Percentiles rank a stretch among this genome's conserved stretches.
These are phyloP conservation scores for Melanotaenia trifasciata DNA, from an alignment of 2,797 vertebrate species.

Conservation along the genomic window DNA sequence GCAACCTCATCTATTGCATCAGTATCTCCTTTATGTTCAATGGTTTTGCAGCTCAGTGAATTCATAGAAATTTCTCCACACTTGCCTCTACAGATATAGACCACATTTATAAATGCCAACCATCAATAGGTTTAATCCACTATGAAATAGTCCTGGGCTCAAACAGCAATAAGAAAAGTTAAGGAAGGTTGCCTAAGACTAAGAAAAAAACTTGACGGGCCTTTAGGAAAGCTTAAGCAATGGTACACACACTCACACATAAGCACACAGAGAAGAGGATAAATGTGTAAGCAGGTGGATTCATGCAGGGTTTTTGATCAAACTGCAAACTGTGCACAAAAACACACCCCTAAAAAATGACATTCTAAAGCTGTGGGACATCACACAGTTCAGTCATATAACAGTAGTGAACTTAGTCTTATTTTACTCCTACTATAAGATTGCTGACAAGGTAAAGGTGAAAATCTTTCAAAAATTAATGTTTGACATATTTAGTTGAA, in stretches of 20 bases:
- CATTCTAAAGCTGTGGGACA: conserved; percentile 9
- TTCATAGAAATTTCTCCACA: conserved; percentile 1
- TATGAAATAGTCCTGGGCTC: conserved; percentile 10
- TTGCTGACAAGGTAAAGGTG: background rate
- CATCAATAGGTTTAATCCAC: conserved; percentile 22
- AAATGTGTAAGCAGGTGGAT: conserved; percentile 27
- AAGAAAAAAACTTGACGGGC: conserved; percentile 20
- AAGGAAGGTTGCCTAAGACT: conserved; percentile 17
- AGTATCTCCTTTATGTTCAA: background rate
- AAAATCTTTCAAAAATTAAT: background rate
- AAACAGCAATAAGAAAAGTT: conserved; percentile 22
- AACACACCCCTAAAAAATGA: background rate
- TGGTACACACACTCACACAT: background rate
- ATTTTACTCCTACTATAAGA: background rate
- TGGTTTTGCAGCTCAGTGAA: conserved; percentile 7
- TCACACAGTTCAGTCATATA: background rate
- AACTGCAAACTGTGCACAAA: conserved; percentile 30
- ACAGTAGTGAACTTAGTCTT: background rate
- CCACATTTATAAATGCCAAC: conserved; percentile 7
- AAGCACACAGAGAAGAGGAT: conserved; percentile 14
- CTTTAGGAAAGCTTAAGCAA: conserved; percentile 35
- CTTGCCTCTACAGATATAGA: conserved; percentile 22
- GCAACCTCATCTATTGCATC: background rate
- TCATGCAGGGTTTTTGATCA: conserved; percentile 35
- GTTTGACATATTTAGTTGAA: background rate